phyloP scores from a whole-genome alignment of 2,797 vertebrate species.

The Sebastes elongatus region DNA sequence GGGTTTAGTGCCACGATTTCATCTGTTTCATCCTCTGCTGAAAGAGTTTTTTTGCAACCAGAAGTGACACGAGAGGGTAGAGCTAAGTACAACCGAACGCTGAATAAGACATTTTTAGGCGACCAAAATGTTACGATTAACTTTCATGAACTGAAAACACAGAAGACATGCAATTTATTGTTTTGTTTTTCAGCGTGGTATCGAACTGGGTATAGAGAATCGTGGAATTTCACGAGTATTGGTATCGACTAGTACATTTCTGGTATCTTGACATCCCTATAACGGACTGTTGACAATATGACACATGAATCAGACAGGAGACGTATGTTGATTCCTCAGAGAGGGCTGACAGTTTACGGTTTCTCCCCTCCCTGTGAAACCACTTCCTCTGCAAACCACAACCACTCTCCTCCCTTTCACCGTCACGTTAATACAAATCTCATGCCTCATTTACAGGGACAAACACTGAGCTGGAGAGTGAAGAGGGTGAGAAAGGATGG shows the following conservation, averaged over 20 bases:
- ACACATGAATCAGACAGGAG: not conserved
- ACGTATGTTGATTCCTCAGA: not conserved
- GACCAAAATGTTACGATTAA: no score
- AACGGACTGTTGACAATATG: not conserved
- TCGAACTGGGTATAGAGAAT: not conserved
- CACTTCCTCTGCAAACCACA: slow-evolving; percentile 48
- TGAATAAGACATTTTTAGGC: no score
- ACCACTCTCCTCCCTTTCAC: not conserved
- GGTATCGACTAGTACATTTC: not conserved
- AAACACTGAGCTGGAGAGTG: not conserved
- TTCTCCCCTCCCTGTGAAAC: not conserved
- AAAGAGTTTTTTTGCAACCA: no score
- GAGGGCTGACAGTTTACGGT: not conserved
- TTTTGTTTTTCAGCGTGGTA: not conserved
- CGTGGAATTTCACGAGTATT: not conserved
- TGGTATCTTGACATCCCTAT: not conserved
- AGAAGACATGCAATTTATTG: not conserved
- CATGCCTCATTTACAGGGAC: not conserved
- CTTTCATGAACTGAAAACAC: no score
- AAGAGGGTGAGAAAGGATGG: not conserved
- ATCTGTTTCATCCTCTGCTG: no score
- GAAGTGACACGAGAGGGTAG: no score
- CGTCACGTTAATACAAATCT: not conserved
- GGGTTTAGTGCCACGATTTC: not conserved
- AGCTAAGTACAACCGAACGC: no score